phyloP scores from a whole-genome alignment of 1,140 invertebrate genomes.

The Drosophila nannoptera region DNA sequence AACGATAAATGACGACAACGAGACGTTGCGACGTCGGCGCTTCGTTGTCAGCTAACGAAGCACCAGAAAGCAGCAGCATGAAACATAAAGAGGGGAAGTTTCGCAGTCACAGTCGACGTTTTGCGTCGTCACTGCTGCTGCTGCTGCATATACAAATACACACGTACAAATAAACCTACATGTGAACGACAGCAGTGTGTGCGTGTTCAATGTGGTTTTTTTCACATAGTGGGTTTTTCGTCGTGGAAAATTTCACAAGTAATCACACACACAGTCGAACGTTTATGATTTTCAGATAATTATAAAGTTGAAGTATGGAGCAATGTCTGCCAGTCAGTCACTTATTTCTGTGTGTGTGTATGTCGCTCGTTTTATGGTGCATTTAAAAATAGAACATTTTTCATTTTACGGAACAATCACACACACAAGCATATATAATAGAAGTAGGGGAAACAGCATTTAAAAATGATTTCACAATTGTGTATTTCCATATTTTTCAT shows the following conservation, averaged over 20 bases:
- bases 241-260: conserved; percentile 75
- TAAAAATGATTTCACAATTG: conserved; percentile 57
- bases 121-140: conserved; percentile 21
- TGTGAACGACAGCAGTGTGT: conserved; percentile 23
- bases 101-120: conserved; percentile 50
- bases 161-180: conserved; percentile 14
- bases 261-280: conserved; percentile 35
- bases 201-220: conserved; percentile 43
- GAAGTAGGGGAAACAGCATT: conserved; percentile 24
- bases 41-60: conserved; percentile 36
- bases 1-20: conserved; percentile 71
- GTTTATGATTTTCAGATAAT: conserved; percentile 63
- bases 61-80: conserved; percentile 56
- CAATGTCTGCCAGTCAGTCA: conserved; percentile 44
- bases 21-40: conserved; percentile 60
- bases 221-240: conserved; percentile 51
- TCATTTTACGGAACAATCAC: conserved; percentile 49
- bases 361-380: conserved; percentile 47
- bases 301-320: conserved; percentile 75
- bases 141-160: conserved; percentile 37
- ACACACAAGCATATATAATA: conserved; percentile 31
- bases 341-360: conserved; percentile 17
- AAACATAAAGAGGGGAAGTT: conserved; percentile 75
- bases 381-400: conserved; percentile 75
- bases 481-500: conserved; percentile 10